Base-by-base conservation (phyloP, 2,888 invertebrate species). In the Leucophora obtusa region DNA sequence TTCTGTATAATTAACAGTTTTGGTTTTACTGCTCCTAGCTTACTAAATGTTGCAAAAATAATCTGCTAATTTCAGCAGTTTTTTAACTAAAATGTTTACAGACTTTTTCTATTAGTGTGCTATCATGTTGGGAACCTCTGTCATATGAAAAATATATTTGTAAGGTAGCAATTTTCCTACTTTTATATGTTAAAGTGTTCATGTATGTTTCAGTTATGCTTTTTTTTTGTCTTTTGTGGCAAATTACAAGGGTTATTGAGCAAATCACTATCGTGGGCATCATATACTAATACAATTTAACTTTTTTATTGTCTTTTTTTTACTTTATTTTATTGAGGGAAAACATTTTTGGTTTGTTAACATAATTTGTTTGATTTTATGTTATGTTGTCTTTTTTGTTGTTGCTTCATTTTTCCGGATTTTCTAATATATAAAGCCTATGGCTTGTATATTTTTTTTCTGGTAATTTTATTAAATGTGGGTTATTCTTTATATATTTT, bases 201-300 rank as follows among this genome's bases (percentile, higher is more conserved):
- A 24, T 65, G 35, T 71, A 38, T 15, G 62, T 76, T 54, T 74
- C 72, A 17, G 63, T 68, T 71, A 69, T 68, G 77, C 74, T 77
- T 83, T 83, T 83, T 82, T 68, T 71, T 75, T 68, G 79, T 77
- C 78, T 83, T 83, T 83, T 83, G 83, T 81, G 83, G 83, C 83
- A 85, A 86, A 88, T 88, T 88, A 88, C 88, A 88, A 87, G 88
- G 88, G 88, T 87, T 88, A 88, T 88, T 88, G 88, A 87, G 88
- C 88, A 88, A 87, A 88, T 88, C 87, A 87, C 87, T 85, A 66
- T 73, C 73, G 65, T 77, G 81, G 81, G 65, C 50, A 63, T 60
- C 60, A 50, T 70, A 62, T n/a, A 62, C 58, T 59, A 75, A 71
- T 56, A 47, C 14, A 10, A 47, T 72, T 68, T 72, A 56, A 58